Evolutionary conservation across 92 coral and sea anemone species (phyloP).

Genomic region (Porites cylindrica): DNA sequence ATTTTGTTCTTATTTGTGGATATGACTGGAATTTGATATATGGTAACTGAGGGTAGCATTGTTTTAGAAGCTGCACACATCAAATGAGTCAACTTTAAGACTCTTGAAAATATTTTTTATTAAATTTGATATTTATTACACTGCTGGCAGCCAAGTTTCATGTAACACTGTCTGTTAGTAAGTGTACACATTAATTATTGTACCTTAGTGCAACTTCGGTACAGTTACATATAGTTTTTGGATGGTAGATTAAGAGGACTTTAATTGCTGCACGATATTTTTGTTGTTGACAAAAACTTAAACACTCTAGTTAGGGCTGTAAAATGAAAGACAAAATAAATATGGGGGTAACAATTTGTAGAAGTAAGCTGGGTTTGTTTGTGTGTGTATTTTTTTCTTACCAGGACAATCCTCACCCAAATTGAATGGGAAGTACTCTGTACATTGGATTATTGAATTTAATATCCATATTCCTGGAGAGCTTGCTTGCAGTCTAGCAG

Average conservation of each 20-base stretch:
- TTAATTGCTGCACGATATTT: conserved; percentile 7
- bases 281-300: conserved; percentile 13
- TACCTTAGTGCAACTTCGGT: neutral
- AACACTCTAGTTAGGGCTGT: conserved; percentile 14
- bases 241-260: neutral
- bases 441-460: too few species aligned
- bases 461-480: too few species aligned
- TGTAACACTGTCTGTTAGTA: neutral
- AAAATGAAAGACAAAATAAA: neutral
- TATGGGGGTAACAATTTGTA: neutral
- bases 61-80: neutral
- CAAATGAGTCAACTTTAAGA: conserved; percentile 5
- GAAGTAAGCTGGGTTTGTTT: too few species aligned
- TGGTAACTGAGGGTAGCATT: neutral
- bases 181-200: neutral
- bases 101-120: conserved; percentile 26
- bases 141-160: conserved; percentile 19
- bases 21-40: neutral
- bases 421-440: too few species aligned
- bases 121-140: conserved; percentile 27
- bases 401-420: too few species aligned
- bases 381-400: too few species aligned
- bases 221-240: neutral
- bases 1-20: neutral
- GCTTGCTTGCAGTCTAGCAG: too few species aligned